A percentile compares a stretch with the other conserved stretches of the same genome.
phyloP scores from a whole-genome alignment of 2,113 vertebrate species.

The Passer montanus region DNA sequence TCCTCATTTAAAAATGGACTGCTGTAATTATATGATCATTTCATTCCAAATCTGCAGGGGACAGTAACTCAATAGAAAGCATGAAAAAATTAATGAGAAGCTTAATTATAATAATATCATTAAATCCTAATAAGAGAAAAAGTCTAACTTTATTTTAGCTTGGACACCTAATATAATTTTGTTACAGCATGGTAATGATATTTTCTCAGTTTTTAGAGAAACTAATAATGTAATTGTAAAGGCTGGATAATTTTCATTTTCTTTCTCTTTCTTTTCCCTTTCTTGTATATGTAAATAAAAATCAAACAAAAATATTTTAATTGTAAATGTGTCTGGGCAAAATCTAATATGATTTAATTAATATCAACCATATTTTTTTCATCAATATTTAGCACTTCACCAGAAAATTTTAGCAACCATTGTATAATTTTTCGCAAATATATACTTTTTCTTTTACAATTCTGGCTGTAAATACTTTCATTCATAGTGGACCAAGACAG shows the following conservation, averaged over 20 bases:
- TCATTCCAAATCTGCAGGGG: constrained; percentile 76
- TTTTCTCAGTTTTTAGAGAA: constrained; percentile 59
- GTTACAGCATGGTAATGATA: constrained; percentile 40
- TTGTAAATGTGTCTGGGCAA: background rate
- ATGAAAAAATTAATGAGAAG: constrained; percentile 78
- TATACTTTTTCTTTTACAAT: background rate
- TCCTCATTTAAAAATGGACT: constrained; percentile 62
- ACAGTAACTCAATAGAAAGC: constrained; percentile 68
- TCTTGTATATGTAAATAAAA: background rate
- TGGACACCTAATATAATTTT: constrained; percentile 50
- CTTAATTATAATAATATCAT: constrained; percentile 80
- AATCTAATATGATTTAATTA: background rate
- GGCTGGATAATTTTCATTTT: background rate
- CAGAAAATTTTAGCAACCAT: background rate
- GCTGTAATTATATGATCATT: constrained; percentile 71
- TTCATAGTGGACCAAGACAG: background rate
- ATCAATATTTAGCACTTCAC: background rate
- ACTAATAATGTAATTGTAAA: background rate
- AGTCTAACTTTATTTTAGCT: constrained; percentile 68
- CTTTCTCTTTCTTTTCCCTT: background rate
- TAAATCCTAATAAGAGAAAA: constrained; percentile 75
- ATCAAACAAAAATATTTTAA: background rate
- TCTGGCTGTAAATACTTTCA: background rate
- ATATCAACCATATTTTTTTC: background rate
- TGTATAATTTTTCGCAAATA: background rate